Conservation (phyloP, 2,888 invertebrate species). For the Ophioninae sp. region DNA sequence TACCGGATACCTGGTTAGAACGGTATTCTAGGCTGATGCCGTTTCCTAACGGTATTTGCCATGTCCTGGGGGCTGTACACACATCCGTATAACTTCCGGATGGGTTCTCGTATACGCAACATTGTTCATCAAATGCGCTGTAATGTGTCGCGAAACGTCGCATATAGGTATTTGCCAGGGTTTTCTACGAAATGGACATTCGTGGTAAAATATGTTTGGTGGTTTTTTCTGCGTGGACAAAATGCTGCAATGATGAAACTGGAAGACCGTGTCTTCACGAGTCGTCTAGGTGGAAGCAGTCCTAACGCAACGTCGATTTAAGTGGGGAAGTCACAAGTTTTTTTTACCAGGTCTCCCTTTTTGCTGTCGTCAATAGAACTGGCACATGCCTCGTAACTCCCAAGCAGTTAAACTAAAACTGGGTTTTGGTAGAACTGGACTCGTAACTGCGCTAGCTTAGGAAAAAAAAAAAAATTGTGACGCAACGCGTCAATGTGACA, state of each 20-base stretch:
- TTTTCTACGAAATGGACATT: conserved; percentile 46
- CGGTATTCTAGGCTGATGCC: conserved; percentile 13
- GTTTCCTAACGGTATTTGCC: conserved; percentile 10
- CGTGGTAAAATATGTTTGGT: conserved; percentile 63
- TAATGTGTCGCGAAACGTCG: conserved; percentile 5
- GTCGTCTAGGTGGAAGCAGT: conserved; percentile 5
- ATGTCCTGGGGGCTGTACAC: conserved; percentile 11
- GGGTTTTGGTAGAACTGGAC: conserved; percentile 17
- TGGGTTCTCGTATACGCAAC: neutral
- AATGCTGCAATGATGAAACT: conserved; percentile 57
- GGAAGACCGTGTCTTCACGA: neutral
- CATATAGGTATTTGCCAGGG: neutral
- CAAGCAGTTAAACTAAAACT: conserved; percentile 48
- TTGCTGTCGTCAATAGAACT: conserved; percentile 4
- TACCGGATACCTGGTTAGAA: conserved; percentile 64
- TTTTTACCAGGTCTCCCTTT: neutral
- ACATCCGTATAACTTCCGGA: conserved; percentile 8
- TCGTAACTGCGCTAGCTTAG: neutral
- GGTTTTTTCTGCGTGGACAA: conserved; percentile 55
- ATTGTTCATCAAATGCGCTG: neutral
- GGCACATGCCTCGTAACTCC: conserved; percentile 29
- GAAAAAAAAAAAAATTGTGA: conserved; percentile 23
- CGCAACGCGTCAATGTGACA: conserved; percentile 41
- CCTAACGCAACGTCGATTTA: neutral
- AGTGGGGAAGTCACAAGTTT: neutral